phyloP scores from a whole-genome alignment of 2,888 invertebrate species.

The Hymenopus coronatus region DNA sequence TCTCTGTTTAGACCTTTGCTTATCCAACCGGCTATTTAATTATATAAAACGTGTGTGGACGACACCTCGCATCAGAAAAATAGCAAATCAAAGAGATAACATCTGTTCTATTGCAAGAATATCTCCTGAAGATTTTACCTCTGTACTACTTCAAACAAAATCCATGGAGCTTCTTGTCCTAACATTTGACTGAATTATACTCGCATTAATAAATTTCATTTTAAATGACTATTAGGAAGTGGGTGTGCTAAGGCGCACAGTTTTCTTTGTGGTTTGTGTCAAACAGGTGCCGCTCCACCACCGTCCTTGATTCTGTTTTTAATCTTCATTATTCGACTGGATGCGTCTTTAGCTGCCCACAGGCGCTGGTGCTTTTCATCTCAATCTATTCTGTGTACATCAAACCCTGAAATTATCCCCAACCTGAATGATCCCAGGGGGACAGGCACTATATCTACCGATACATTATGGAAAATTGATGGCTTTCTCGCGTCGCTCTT shows the following conservation, averaged over 20 bases:
- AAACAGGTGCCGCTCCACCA: not conserved
- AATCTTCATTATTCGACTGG: not conserved
- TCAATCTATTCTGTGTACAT: not conserved
- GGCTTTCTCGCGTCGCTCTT: not conserved
- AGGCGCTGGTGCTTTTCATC: not conserved
- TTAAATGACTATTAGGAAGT: not conserved
- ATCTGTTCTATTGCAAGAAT: no score
- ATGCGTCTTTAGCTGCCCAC: not conserved
- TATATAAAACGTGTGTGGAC: no score
- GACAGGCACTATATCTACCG: not conserved
- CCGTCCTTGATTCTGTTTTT: not conserved
- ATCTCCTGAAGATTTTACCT: no score
- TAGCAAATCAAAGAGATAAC: no score
- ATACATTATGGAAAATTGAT: not conserved
- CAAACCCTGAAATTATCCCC: not conserved
- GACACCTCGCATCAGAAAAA: no score
- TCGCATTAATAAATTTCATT: not conserved
- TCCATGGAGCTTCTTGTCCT: not conserved
- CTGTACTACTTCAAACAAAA: not conserved
- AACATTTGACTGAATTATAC: not conserved
- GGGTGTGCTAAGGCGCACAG: not conserved
- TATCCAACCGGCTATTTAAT: no score
- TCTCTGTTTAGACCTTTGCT: no score
- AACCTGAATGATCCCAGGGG: not conserved
- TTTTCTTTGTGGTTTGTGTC: not conserved